Conservation (phyloP, 2,797 vertebrate species). For the Euthynnus affinis region DNA sequence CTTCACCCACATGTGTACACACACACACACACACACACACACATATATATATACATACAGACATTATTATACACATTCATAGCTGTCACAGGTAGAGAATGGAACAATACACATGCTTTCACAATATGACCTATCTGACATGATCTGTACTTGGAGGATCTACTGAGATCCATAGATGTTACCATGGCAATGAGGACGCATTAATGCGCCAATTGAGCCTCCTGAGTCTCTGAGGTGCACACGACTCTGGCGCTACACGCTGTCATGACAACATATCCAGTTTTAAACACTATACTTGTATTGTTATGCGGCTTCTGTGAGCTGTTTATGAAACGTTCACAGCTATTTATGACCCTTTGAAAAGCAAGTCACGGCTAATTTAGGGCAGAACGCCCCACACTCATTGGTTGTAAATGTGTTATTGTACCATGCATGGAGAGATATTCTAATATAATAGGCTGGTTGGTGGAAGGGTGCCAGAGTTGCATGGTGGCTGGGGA, state of each 20-base stretch:
- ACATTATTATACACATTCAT: background rate
- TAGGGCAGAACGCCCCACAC: slow-evolving; percentile 61
- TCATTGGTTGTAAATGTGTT: slow-evolving; percentile 72
- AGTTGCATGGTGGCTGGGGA: slow-evolving; percentile 40
- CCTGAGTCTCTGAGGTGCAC: background rate
- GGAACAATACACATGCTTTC: background rate
- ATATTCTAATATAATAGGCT: slow-evolving; percentile 66
- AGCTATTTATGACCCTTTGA: slow-evolving; percentile 76
- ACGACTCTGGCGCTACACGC: background rate
- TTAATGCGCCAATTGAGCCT: background rate
- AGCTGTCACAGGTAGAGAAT: background rate
- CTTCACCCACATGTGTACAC: background rate
- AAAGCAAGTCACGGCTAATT: slow-evolving; percentile 78
- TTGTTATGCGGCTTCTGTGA: slow-evolving; percentile 50
- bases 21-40: background rate
- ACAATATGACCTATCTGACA: background rate
- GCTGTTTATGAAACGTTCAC: slow-evolving; percentile 68
- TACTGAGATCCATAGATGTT: background rate
- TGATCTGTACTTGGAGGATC: background rate
- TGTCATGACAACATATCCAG: slow-evolving; percentile 35
- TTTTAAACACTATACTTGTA: slow-evolving; percentile 5
- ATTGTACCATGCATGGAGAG: slow-evolving; percentile 62
- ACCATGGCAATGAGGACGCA: background rate
- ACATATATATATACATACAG: background rate
- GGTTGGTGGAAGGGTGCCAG: slow-evolving; percentile 66